phyloP scores from a whole-genome alignment of 2,113 vertebrate genomes.

The Sarotherodon lohbergeri region DNA sequence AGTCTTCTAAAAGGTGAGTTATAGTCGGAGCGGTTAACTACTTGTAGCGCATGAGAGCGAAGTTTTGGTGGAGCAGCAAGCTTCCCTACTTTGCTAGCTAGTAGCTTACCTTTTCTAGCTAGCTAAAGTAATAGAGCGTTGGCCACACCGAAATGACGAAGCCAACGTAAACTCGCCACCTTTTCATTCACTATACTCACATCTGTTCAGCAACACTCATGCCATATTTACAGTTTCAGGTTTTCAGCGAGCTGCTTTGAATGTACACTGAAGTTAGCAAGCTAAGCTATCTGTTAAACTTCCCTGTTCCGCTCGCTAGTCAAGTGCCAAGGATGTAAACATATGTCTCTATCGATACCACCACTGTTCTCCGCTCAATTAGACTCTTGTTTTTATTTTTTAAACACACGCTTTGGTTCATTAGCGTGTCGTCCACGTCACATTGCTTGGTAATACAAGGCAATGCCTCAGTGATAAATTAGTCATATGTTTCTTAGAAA shows the following conservation, averaged over 20 bases:
- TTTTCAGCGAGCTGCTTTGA: neutral
- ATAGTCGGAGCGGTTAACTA: neutral
- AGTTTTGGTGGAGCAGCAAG: neutral
- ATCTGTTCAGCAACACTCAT: neutral
- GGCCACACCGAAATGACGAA: neutral
- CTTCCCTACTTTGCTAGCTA: neutral
- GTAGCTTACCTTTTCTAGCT: neutral
- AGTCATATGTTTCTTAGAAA: neutral
- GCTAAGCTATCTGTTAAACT: neutral
- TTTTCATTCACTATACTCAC: neutral
- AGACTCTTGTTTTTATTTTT: neutral
- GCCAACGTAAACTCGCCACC: neutral
- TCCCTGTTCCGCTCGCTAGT: neutral
- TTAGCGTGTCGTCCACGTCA: neutral
- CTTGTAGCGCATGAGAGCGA: neutral
- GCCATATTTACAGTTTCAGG: neutral
- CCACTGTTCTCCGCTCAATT: neutral
- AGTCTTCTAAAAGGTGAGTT: conserved; percentile 27
- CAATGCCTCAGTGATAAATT: neutral
- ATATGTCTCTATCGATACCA: neutral
- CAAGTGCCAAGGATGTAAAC: neutral
- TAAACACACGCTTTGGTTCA: neutral
- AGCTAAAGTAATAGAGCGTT: neutral
- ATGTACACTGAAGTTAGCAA: neutral
- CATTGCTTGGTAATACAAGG: neutral